phyloP scores from a whole-genome alignment of 2,888 invertebrate genomes.

The Oligia latruncula region DNA sequence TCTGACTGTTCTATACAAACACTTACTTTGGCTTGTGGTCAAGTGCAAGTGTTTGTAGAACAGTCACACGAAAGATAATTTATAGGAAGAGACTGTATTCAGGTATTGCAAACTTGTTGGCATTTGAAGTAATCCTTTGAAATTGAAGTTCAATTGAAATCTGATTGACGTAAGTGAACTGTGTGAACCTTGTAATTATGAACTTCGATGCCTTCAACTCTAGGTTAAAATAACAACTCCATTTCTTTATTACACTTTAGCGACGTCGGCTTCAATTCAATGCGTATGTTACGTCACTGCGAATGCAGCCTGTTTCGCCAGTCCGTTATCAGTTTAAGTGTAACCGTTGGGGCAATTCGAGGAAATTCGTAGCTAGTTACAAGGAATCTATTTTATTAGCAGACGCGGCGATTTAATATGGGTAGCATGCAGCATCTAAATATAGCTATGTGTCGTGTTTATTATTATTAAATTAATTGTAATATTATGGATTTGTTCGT shows the following conservation, averaged over 20 bases:
- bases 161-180: background rate
- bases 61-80: background rate
- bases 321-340: slow-evolving; percentile 33
- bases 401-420: background rate
- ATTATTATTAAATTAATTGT: background rate
- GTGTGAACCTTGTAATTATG: background rate
- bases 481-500: background rate
- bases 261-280: slow-evolving; percentile 11
- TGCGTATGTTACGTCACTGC: slow-evolving; percentile 45
- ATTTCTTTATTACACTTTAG: slow-evolving; percentile 4
- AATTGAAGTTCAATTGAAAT: background rate
- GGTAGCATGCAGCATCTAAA: background rate
- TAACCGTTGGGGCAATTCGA: slow-evolving; percentile 43
- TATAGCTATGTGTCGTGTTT: background rate
- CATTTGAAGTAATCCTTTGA: background rate
- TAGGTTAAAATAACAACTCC: background rate
- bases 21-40: too few species aligned
- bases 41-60: background rate
- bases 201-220: background rate
- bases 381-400: slow-evolving; percentile 39
- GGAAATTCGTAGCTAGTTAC: slow-evolving; percentile 44
- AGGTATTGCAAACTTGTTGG: background rate
- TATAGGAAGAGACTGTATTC: too few species aligned
- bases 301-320: slow-evolving; percentile 39
- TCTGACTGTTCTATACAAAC: background rate